These are phyloP conservation scores for Amaurobius ferox DNA, from an alignment of 2,888 invertebrate genomes.

Conservation along the genomic window DNA sequence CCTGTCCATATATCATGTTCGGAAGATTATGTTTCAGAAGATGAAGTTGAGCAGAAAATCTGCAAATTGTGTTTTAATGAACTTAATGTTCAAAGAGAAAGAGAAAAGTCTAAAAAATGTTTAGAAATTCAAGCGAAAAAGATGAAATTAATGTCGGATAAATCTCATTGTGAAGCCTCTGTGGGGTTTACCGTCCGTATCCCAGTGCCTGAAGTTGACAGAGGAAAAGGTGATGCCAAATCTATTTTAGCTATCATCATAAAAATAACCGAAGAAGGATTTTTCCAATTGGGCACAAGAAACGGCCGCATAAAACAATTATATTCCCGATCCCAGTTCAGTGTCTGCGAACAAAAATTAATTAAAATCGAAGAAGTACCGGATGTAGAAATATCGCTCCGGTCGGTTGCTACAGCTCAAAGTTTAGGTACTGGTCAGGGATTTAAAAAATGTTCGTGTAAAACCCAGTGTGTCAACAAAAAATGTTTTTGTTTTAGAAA, in stretches of 20 bases:
- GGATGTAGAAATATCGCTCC: constrained; percentile 61
- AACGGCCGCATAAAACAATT: constrained; percentile 44
- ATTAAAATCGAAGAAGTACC: constrained; percentile 63
- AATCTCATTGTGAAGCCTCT: no score
- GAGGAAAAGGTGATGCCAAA: constrained; percentile 64
- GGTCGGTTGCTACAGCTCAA: constrained; percentile 63
- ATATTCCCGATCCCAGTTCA: constrained; percentile 56
- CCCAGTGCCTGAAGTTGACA: constrained; percentile 61
- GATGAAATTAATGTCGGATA: no score
- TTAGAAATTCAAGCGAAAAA: no score
- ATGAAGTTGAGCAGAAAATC: no score
- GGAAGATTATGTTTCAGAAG: no score
- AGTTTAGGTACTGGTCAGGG: constrained; percentile 64
- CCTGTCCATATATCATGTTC: no score
- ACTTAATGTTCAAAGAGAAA: no score
- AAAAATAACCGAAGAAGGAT: constrained; percentile 62
- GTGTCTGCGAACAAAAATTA: constrained; percentile 60
- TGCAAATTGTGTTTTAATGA: no score
- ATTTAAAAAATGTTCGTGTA: constrained; percentile 63
- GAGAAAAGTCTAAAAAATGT: no score
- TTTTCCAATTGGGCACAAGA: no score
- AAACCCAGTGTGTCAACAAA: constrained; percentile 66
- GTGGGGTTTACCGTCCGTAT: constrained; percentile 50
- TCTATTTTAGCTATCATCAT: constrained; percentile 65
- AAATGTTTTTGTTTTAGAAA: constrained; percentile 59